Evolutionary conservation across 2,113 vertebrate species (phyloP), one percentile per base, ranked within the genome.

Genomic region (Oreocharis arfaki): DNA sequence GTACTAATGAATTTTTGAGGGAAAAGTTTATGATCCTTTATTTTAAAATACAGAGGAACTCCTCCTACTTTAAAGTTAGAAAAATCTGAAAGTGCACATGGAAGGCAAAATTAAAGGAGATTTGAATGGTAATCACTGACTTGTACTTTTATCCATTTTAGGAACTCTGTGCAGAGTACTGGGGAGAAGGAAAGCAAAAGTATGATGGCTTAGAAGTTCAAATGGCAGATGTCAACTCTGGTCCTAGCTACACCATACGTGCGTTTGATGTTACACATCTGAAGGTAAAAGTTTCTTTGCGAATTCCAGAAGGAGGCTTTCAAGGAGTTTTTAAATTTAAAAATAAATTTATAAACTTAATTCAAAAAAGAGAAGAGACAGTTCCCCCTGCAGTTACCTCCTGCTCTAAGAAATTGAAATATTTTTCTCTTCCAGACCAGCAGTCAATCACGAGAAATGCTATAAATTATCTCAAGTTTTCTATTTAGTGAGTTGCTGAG

Each of bases 141-240:
- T 39, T 59, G 4, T 46, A 44, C 14, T 85, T 95, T 49, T 61
- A 41, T 89, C 30, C 21, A 18, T 67, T 85, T 67, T 52, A 99
- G 98, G 98, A 99, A 80, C 79, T 94, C 61, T 98, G 98, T 75
- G 96, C 96, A 39, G 95, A 97, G 33, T 99, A 99, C 93, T 99
- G 99, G 99, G 97, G 95, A 32, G 97, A 98, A 77, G 98, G 97
- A 64, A 99, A 97, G 60, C 98, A 98, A 89, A 95, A 27, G 0
- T 98, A 98, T 30, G 98, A 98, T 39, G 98, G 98, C 9, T 67
- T 99, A 33, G 98, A 99, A 80, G 98, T 99, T 42, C 97, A 98
- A 13, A 92, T 98, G 56, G 96, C 88, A 65, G 98, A 97, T 76
- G 97, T 96, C 68, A 98, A 85, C 73, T 84, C 3, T 41, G 96